Conservation (phyloP, 2,888 invertebrate genomes). For the Caenorhabditis wallacei region DNA sequence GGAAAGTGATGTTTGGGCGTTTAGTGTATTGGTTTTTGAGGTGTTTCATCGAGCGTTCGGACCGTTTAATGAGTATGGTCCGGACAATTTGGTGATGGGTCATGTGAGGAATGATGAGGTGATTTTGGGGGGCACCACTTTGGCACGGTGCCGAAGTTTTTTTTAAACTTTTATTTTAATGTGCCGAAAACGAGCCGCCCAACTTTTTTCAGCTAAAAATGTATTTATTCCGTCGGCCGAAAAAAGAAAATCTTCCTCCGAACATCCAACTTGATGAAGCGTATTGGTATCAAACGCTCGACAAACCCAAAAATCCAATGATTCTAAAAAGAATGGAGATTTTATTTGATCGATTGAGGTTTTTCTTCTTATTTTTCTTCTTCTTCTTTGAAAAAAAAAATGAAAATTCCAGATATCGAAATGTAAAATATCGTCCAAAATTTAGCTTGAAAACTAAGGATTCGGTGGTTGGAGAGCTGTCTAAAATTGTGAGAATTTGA, state of each 20-base stretch:
- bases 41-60: slow-evolving; percentile 14
- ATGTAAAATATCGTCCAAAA: slow-evolving; percentile 6
- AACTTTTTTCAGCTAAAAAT: slow-evolving; percentile 25
- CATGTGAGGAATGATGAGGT: not conserved
- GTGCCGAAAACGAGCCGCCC: too few species aligned
- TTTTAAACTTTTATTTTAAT: too few species aligned
- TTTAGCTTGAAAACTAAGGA: not conserved
- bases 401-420: slow-evolving; percentile 39
- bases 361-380: not conserved
- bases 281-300: not conserved
- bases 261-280: not conserved
- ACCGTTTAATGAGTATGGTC: slow-evolving; percentile 23
- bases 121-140: too few species aligned
- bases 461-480: not conserved
- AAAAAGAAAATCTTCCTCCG: not conserved
- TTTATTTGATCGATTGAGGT: slow-evolving; percentile 18
- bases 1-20: slow-evolving; percentile 22
- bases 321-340: slow-evolving; percentile 1
- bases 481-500: not conserved
- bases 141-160: too few species aligned
- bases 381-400: not conserved
- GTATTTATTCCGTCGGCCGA: slow-evolving; percentile 27
- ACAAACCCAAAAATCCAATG: slow-evolving; percentile 17
- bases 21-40: slow-evolving; percentile 24
- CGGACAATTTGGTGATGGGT: not conserved